A percentile compares a stretch with the other conserved stretches of the same genome.
phyloP scores from a whole-genome alignment of 1,140 invertebrate genomes.

The Tachypleus tridentatus region DNA sequence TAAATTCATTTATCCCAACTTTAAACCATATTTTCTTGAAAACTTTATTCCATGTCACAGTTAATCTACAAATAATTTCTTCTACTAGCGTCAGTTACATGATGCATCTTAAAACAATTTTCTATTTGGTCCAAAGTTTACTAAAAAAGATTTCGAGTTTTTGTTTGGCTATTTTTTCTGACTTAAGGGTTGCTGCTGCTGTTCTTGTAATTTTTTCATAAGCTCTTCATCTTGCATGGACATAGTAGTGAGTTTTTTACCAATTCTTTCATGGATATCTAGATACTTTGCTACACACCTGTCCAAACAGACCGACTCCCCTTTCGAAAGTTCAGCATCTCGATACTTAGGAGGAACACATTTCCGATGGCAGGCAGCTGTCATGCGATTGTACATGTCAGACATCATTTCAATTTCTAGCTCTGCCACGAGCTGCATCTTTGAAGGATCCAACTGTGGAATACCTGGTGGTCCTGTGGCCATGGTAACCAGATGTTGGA shows the following conservation, averaged over 20 bases:
- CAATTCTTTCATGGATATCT: conserved; percentile 91
- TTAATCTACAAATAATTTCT: too few species aligned
- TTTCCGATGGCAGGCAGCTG: conserved; percentile 83
- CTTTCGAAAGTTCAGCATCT: conserved; percentile 88
- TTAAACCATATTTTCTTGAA: too few species aligned
- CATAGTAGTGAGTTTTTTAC: conserved; percentile 85
- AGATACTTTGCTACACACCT: conserved; percentile 96
- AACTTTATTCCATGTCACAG: too few species aligned
- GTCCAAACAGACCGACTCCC: conserved; percentile 93
- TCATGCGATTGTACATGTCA: conserved; percentile 93
- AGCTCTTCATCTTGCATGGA: conserved; percentile 77
- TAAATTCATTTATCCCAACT: too few species aligned
- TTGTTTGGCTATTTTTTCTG: too few species aligned
- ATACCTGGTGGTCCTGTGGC: neutral
- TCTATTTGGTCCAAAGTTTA: too few species aligned
- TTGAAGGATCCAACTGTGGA: conserved; percentile 52
- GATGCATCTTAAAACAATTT: too few species aligned
- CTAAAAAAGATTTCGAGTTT: too few species aligned
- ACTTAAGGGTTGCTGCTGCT: conserved; percentile 11
- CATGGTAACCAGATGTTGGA: too few species aligned
- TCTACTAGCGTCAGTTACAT: too few species aligned
- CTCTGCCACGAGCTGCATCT: conserved; percentile 80
- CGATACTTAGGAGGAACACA: conserved; percentile 89
- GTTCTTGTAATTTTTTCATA: conserved; percentile 49
- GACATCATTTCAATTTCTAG: conserved; percentile 99